Evolutionary conservation across 2,888 invertebrate species (phyloP).

Genomic region (Pardosa pseudoannulata): DNA sequence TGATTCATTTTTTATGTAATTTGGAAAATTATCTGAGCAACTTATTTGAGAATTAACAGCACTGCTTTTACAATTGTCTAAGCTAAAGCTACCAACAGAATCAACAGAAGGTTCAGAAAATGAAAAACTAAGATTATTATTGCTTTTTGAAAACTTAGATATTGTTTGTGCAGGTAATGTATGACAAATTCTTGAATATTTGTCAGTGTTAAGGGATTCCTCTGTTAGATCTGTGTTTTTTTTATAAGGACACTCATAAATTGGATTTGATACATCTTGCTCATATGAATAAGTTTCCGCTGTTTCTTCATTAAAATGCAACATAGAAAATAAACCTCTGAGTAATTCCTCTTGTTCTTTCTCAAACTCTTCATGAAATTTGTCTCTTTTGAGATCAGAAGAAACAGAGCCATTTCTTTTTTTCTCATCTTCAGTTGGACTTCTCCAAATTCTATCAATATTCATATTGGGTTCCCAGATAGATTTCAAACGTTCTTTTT

Average conservation of each 20-base stretch:
- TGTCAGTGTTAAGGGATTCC: background rate
- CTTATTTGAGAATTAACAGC: background rate
- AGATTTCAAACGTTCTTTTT: conserved; percentile 31
- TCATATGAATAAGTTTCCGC: no score
- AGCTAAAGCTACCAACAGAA: background rate
- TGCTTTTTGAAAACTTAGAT: background rate
- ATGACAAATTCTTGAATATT: background rate
- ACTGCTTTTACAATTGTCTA: background rate
- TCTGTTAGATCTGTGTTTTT: no score
- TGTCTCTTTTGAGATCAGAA: background rate
- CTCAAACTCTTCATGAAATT: conserved; percentile 54
- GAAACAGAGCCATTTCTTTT: background rate
- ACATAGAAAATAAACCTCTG: conserved; percentile 23
- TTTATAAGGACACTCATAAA: no score
- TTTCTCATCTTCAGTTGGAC: no score
- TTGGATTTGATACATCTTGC: no score
- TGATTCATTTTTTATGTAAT: background rate
- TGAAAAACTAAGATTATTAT: background rate
- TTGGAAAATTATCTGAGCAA: background rate
- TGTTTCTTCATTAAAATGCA: no score
- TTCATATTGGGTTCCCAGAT: conserved; percentile 34
- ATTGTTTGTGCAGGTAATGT: background rate
- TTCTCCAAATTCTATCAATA: conserved; percentile 30
- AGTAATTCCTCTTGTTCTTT: conserved; percentile 62
- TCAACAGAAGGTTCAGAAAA: background rate